Evolutionary conservation across 2,888 invertebrate species (phyloP), one percentile per base, ranked within the genome.

Genomic region (Carabus problematicus): DNA sequence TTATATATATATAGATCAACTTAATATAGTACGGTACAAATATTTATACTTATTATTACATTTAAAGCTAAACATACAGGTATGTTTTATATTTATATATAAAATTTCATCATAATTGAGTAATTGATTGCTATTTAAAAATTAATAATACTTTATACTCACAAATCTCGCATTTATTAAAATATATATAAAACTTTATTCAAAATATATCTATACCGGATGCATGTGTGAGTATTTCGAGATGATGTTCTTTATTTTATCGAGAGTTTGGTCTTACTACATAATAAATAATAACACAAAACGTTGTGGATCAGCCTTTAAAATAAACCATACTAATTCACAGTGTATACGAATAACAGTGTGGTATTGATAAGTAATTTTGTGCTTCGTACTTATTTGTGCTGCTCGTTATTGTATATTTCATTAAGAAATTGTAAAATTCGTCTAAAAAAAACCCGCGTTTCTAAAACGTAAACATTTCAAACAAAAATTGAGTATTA

Each of bases 31-130:
- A 43, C 41, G 9, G 19, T 62, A 18, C 14, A 18, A 49, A 29
- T 18, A 56, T 64, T 42, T 11, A 29, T 60, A 41, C 14, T 29
- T 41, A 58, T 39, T 39, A 16, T 3, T 52, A 67, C 67, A 67
- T 67, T 67, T 67, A 67, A 67, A 67, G 67, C 67, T 67, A 56
- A 67, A 52, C 40, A 55, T 52, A 52, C 29, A 6, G 2, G 29
- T 29, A 29, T 29, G 29, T 29, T 54, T 54, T 54, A 11, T 45
- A 64, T 54, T 64, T 64, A 55, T 64, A 55, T 64, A 52, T 54
- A 49, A 8, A 64, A 56, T 56, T 64, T 64, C 19, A 42, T 54
- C 43, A 56, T 29, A 29, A 29, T 29, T 29, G n/a, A 12, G 12
- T 45, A 45, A 4, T 45, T 45, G 7, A 12, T 45, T 45, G 12